phyloP scores from a whole-genome alignment of 2,797 vertebrate species.

The Limosa lapponica region DNA sequence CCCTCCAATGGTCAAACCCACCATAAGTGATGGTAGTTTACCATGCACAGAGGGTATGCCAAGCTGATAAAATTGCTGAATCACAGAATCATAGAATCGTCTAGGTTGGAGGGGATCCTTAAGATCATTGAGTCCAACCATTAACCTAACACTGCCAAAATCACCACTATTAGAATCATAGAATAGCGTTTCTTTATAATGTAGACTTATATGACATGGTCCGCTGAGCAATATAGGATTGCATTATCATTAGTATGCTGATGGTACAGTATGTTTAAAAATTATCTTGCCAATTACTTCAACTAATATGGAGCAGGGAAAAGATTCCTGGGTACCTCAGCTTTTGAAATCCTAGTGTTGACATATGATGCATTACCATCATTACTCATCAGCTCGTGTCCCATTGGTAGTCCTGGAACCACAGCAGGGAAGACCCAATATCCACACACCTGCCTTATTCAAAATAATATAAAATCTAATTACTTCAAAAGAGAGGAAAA shows the following conservation, averaged over 20 bases:
- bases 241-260: background rate
- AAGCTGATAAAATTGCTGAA: background rate
- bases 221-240: background rate
- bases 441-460: background rate
- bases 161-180: background rate
- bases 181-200: background rate
- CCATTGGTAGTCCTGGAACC: background rate
- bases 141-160: background rate
- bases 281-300: background rate
- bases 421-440: background rate
- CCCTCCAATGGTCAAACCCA: background rate
- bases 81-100: background rate
- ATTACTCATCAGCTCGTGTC: background rate
- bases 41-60: background rate
- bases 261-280: background rate
- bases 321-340: background rate
- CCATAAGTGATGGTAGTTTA: background rate
- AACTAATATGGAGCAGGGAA: background rate
- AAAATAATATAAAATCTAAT: background rate
- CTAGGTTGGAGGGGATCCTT: background rate
- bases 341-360: background rate
- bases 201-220: background rate
- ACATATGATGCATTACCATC: rapidly evolving
- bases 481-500: background rate
- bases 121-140: background rate